Base-by-base conservation (phyloP, 2,797 vertebrate species). In the Semaprochilodus insignis region DNA sequence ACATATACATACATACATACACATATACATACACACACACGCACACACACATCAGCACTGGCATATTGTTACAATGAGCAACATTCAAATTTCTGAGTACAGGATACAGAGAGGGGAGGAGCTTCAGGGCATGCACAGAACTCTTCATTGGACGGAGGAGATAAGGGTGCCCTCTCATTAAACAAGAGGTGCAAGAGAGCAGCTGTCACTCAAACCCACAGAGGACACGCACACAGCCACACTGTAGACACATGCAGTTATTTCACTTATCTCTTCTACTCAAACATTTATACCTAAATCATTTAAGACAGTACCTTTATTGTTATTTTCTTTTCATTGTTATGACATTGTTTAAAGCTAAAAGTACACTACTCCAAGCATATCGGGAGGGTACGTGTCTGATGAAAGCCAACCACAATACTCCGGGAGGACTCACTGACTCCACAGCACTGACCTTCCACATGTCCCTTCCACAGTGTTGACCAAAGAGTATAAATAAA, bases 41-140 rank as follows among this genome's bases (percentile, higher is more conserved):
- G n/a, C n/a, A n/a, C n/a, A 85, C 78, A 84, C 79, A 89, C 79
- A 86, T 80, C 78, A 88, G 81, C 71, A 88, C 84, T 83, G 80
- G 78, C 81, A 87, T 87, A 87, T 87, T 85, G 44, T 91, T 89
- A 94, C 88, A 91, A 85, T 87, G 92, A 90, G 88, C 94, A 94
- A 94, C 93, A 94, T 93, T 95, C 94, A 84, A 71, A 87, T 89
- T 89, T 90, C 86, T 83, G 87, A 81, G 85, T 85, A 88, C 87
- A 84, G 78, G 86, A 90, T 83, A 91, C 78, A 85, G 83, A 83
- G 70, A 75, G 71, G 79, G 78, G 11, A 65, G 81, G 82, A 71
- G 79, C 62, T 84, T 88, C 54, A 83, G 90, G 90, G 88, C 94
- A 95, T 95, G 94, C 94, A 94, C 79, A 71, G 77, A 78, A 85